Base-by-base conservation (phyloP, 1,140 invertebrate species). In the Pantala flavescens region DNA sequence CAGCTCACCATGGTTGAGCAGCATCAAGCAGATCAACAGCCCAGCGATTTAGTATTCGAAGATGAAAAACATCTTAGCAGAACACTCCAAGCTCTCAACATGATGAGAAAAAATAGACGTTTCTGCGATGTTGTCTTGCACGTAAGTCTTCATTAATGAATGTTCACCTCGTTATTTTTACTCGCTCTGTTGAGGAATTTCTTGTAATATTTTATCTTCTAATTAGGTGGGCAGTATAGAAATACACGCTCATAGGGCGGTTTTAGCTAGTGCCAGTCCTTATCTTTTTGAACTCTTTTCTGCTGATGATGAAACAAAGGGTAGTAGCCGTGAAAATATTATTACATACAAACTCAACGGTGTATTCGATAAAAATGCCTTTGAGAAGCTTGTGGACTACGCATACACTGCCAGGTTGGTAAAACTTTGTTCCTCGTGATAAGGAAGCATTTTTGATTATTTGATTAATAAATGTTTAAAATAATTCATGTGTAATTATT, bases 101-200 rank as follows among this genome's bases (percentile, higher is more conserved):
- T 87, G 83, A 88, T 94, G 85, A 84, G 90, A 73, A 90, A 91
- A 81, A 91, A 90, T 79, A 86, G 86, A 73, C 88, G 91, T 78
- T 91, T 93, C 82, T 94, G 90, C 83, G 92, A 94, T 83, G 90
- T 91, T 74, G 87, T 90, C 78, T 85, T 94, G 77, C 88, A 91
- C 81, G 90, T 92, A 80, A 86, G 86, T 85, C 28, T 36, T 36
- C 28, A 36, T 36, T 36, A 2, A n/a, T n/a, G n/a, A n/a, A n/a
- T n/a, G n/a, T n/a, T n/a, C n/a, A n/a, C n/a, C n/a, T n/a, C n/a
- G n/a, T 21, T 73, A 73, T 23, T 24, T 21, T 21, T 12, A 43
- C 11, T n/a, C n/a, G n/a, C n/a, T n/a, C n/a, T n/a, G n/a, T n/a
- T n/a, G n/a, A n/a, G n/a, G n/a, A 36, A 36, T 5, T 36, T 36